A percentile compares a stretch with the other conserved stretches of the same genome.
These are phyloP conservation scores for Adoxophyes honmai DNA, from an alignment of 1,140 invertebrate species.

Conservation along the genomic window DNA sequence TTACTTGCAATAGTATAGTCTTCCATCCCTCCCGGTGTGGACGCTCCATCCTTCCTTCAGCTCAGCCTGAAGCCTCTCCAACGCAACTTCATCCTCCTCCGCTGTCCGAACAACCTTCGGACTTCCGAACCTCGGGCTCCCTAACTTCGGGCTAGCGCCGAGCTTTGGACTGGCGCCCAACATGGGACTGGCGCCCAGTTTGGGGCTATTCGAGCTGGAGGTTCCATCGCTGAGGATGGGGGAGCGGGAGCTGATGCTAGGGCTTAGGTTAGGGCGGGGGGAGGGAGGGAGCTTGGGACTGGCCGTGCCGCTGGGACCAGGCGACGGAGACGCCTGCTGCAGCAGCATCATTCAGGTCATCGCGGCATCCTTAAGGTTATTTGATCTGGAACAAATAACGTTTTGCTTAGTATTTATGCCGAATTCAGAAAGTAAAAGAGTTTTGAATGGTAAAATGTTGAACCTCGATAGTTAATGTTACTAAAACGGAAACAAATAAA, in stretches of 20 bases:
- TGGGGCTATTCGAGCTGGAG: constrained; percentile 50
- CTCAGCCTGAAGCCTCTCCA: constrained; percentile 75
- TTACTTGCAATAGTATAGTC: constrained; percentile 90
- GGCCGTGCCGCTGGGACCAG: constrained; percentile 67
- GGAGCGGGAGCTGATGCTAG: constrained; percentile 47
- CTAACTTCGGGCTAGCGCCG: constrained; percentile 56
- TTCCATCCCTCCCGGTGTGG: constrained; percentile 83
- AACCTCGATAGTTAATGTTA: no score
- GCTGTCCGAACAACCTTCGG: constrained; percentile 34
- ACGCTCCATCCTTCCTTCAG: constrained; percentile 84
- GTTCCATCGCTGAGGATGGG: constrained; percentile 53
- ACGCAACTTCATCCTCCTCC: constrained; percentile 58
- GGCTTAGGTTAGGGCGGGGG: constrained; percentile 44
- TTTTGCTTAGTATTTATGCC: no score
- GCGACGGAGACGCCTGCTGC: constrained; percentile 64
- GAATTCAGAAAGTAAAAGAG: no score
- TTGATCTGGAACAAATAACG: constrained; percentile 43
- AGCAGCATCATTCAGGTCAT: constrained; percentile 70
- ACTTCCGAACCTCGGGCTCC: constrained; percentile 48
- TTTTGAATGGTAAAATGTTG: no score
- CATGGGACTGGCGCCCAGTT: constrained; percentile 28
- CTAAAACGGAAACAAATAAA: no score
- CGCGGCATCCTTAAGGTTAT: constrained; percentile 46
- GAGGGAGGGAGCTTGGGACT: constrained; percentile 54
- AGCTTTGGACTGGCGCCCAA: neutral